phyloP scores from a whole-genome alignment of 1,140 invertebrate genomes.

The Ridgeia piscesae region DNA sequence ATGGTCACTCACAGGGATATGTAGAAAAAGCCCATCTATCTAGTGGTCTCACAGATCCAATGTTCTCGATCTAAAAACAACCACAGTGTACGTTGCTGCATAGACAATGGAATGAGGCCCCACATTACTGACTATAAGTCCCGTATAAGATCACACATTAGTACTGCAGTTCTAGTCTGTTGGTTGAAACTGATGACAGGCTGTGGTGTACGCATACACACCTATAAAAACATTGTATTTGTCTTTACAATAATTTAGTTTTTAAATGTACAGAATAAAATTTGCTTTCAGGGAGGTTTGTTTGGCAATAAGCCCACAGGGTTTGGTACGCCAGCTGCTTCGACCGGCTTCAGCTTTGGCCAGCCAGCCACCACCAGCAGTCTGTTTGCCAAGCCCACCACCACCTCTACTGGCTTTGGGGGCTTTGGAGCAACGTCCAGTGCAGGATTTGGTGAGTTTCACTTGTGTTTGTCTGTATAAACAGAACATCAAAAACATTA shows the following conservation, averaged over 20 bases:
- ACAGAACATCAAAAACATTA: too few relatives aligned
- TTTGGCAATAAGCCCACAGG: conserved; percentile 35
- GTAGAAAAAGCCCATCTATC: too few relatives aligned
- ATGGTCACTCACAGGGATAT: too few relatives aligned
- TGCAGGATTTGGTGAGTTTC: conserved; percentile 16
- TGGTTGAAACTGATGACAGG: background rate
- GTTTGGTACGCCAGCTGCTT: conserved; percentile 30
- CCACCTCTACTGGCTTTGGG: conserved; percentile 39
- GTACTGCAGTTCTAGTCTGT: background rate
- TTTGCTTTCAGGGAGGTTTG: conserved; percentile 19
- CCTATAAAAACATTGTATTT: background rate
- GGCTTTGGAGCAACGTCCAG: conserved; percentile 56
- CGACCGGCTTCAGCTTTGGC: conserved; percentile 43
- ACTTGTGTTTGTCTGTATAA: background rate
- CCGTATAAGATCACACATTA: too few relatives aligned
- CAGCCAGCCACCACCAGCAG: conserved; percentile 35
- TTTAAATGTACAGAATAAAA: background rate
- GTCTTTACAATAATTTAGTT: background rate
- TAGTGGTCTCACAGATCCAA: too few relatives aligned
- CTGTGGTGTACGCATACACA: background rate
- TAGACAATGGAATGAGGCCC: too few relatives aligned
- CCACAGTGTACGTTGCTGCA: too few relatives aligned
- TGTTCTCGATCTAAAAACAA: too few relatives aligned
- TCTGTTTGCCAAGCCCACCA: conserved; percentile 29
- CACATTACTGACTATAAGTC: too few relatives aligned